phyloP scores from a whole-genome alignment of 2,113 vertebrate species.

The Sialia sialis region DNA sequence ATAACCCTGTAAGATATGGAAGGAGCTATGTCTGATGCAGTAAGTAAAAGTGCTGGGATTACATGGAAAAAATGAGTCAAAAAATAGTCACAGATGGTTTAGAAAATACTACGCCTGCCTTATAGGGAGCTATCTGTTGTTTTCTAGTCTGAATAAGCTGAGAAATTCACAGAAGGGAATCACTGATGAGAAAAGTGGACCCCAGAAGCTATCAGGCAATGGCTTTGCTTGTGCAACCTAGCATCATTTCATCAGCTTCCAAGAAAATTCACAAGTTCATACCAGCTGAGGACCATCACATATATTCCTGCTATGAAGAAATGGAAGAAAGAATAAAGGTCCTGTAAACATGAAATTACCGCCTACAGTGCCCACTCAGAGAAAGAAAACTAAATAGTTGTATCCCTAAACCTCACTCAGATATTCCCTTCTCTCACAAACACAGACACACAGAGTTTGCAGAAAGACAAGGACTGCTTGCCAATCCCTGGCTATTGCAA shows the following conservation, averaged over 20 bases:
- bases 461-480: background rate
- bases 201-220: background rate
- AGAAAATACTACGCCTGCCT: background rate
- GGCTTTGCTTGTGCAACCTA: background rate
- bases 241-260: background rate
- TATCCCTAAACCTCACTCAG: background rate
- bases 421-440: background rate
- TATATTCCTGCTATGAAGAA: background rate
- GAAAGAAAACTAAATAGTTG: background rate
- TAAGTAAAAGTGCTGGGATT: background rate
- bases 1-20: background rate
- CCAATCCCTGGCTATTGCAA: background rate
- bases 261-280: background rate
- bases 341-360: background rate
- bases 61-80: background rate
- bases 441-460: background rate
- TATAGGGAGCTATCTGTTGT: background rate
- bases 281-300: background rate
- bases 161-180: background rate
- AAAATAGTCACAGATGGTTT: slow-evolving; percentile 28
- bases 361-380: background rate
- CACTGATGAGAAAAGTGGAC: background rate
- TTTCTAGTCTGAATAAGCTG: background rate
- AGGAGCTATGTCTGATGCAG: background rate
- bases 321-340: background rate